phyloP scores from a whole-genome alignment of 2,888 invertebrate genomes.

The Apodemia mormo region DNA sequence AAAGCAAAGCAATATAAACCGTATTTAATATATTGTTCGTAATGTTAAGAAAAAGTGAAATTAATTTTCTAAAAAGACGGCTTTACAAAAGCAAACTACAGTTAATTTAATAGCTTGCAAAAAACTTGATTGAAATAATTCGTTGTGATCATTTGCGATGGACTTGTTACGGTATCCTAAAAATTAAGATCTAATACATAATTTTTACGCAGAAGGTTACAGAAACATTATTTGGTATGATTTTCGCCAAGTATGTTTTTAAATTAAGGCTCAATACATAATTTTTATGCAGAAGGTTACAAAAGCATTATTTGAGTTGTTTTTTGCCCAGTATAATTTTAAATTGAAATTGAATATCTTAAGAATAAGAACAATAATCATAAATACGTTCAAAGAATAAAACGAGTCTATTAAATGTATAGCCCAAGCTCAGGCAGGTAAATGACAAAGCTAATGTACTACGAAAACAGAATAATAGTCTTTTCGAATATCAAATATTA shows the following conservation, averaged over 20 bases:
- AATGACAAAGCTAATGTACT: constrained; percentile 51
- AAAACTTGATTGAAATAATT: too few relatives aligned
- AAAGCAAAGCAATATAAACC: too few relatives aligned
- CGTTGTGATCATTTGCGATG: neutral
- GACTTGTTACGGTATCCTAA: neutral
- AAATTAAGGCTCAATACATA: constrained; percentile 15
- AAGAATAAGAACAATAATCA: too few relatives aligned
- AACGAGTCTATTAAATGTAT: constrained; percentile 75
- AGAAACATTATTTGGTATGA: neutral
- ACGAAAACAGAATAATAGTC: constrained; percentile 79
- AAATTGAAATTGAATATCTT: neutral
- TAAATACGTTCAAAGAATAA: constrained; percentile 47
- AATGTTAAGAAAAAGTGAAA: too few relatives aligned
- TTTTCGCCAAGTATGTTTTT: neutral
- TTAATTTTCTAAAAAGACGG: too few relatives aligned
- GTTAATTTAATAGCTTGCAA: too few relatives aligned
- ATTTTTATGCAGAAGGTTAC: neutral
- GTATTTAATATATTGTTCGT: too few relatives aligned
- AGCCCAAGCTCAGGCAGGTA: constrained; percentile 51
- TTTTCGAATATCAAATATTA: constrained; percentile 81
- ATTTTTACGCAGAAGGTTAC: constrained; percentile 8
- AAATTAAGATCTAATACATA: constrained; percentile 13
- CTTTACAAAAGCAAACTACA: too few relatives aligned
- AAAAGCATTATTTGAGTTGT: neutral
- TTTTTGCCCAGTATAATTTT: neutral